phyloP scores from a whole-genome alignment of 2,113 vertebrate species.

The Theristicus caerulescens region DNA sequence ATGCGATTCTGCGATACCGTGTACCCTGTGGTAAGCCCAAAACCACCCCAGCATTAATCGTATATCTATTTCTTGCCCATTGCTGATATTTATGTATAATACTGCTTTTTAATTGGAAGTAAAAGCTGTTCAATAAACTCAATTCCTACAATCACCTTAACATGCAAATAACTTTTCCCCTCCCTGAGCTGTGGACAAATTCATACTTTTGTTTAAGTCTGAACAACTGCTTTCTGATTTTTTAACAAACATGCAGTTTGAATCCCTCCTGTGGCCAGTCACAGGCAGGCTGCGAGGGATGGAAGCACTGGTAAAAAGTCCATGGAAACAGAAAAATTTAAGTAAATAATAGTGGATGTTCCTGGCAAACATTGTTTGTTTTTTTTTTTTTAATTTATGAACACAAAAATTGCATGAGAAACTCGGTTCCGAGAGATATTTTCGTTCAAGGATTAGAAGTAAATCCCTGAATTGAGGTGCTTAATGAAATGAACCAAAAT shows the following conservation, averaged over 20 bases:
- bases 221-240: background rate
- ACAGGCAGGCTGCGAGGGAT: background rate
- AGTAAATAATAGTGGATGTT: background rate
- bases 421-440: background rate
- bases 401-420: background rate
- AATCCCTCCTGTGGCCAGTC: conserved; percentile 60
- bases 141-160: background rate
- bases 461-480: conserved; percentile 52
- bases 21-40: accelerated
- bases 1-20: accelerated
- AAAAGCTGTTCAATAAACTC: background rate
- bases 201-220: background rate
- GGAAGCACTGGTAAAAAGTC: background rate
- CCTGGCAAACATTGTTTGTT: background rate
- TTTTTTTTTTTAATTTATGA: background rate
- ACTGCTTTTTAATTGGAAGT: background rate
- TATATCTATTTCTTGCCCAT: background rate
- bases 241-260: conserved; percentile 12
- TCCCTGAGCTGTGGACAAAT: background rate
- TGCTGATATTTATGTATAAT: background rate
- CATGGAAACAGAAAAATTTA: background rate
- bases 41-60: background rate
- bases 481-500: conserved; percentile 57
- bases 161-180: background rate
- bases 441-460: background rate